Evolutionary conservation across 64 coral and sea anemone species (phyloP).

Genomic region (Dendronephthya gigantea): DNA sequence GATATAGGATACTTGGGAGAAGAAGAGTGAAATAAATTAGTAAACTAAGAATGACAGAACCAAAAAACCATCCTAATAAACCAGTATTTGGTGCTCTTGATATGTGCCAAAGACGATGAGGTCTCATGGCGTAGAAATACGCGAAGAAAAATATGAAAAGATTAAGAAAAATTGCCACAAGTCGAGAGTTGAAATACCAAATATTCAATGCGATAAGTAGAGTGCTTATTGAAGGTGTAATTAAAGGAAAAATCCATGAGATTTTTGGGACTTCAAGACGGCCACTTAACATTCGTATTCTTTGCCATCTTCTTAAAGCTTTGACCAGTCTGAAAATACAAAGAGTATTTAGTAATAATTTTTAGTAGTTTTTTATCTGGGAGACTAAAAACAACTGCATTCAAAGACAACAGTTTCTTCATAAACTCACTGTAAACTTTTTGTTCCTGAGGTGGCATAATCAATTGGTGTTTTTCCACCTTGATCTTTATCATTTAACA

Average conservation of each 20-base stretch:
- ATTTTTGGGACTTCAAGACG: neutral
- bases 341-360: neutral
- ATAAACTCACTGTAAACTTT: neutral
- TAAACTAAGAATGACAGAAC: slow-evolving; percentile 58
- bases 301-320: neutral
- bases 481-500: slow-evolving; percentile 44
- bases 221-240: neutral
- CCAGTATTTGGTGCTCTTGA: slow-evolving; percentile 58
- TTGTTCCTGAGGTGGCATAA: slow-evolving; percentile 20
- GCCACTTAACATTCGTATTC: neutral
- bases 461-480: slow-evolving; percentile 70
- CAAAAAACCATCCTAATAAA: slow-evolving; percentile 81
- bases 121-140: neutral
- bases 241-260: neutral
- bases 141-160: neutral
- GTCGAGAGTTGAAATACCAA: neutral
- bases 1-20: slow-evolving; percentile 92
- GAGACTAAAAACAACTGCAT: no score
- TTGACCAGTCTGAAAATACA: neutral
- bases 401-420: no score
- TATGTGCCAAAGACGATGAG: slow-evolving; percentile 65
- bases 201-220: neutral
- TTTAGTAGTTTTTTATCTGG: no score
- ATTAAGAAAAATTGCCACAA: neutral
- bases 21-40: slow-evolving; percentile 53